Conservation (phyloP, 2,113 vertebrate genomes). For the Eleginops maclovinus region DNA sequence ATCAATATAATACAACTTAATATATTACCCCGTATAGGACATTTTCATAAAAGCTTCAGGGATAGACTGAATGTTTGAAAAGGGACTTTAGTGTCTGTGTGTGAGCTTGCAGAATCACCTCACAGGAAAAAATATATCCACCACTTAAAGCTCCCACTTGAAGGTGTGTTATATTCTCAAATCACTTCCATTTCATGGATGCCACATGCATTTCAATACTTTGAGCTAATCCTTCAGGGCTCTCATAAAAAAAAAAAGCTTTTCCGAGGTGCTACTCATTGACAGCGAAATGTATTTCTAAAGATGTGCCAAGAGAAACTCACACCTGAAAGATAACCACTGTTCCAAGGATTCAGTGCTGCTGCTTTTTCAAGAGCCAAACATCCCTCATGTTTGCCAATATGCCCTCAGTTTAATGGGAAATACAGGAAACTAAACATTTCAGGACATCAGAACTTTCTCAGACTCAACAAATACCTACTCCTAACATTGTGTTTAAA, state of each 20-base stretch:
- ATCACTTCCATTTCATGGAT: slow-evolving; percentile 37
- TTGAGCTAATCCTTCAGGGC: slow-evolving; percentile 34
- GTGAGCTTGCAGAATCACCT: background rate
- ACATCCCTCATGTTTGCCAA: slow-evolving; percentile 18
- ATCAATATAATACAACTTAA: too few relatives aligned
- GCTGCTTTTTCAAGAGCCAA: slow-evolving; percentile 27
- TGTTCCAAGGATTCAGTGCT: slow-evolving; percentile 30
- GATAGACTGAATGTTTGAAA: too few relatives aligned
- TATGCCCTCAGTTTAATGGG: background rate
- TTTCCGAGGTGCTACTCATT: slow-evolving; percentile 44
- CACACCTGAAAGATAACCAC: slow-evolving; percentile 47
- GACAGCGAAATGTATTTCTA: slow-evolving; percentile 43
- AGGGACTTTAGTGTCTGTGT: background rate
- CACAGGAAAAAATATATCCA: slow-evolving; percentile 21
- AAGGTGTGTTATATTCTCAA: slow-evolving; percentile 23
- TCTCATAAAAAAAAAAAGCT: slow-evolving; percentile 43
- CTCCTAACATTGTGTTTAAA: background rate
- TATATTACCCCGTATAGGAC: too few relatives aligned
- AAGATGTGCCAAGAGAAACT: slow-evolving; percentile 55
- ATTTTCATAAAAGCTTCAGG: too few relatives aligned
- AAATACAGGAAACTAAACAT: background rate
- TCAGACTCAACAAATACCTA: background rate
- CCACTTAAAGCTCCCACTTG: slow-evolving; percentile 25
- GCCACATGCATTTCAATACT: slow-evolving; percentile 50
- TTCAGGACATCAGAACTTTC: background rate